These are phyloP conservation scores for Ceratina calcarata DNA, from an alignment of 1,140 invertebrate genomes.

Conservation along the genomic window DNA sequence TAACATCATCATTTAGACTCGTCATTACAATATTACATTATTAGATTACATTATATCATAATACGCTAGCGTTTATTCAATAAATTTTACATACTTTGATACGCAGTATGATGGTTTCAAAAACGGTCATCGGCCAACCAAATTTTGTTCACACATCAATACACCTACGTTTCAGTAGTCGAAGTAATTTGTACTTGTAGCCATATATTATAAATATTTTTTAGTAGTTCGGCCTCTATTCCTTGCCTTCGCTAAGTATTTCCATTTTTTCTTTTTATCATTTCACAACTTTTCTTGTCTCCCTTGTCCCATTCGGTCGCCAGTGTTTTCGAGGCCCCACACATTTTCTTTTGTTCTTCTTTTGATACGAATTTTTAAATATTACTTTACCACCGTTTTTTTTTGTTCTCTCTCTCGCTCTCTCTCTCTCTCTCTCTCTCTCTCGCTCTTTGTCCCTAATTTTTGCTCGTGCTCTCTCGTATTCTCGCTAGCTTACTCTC, in stretches of 20 bases:
- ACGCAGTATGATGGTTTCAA: conserved; percentile 81
- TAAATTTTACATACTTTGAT: conserved; percentile 82
- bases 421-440: conserved; percentile 55
- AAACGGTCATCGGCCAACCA: conserved; percentile 81
- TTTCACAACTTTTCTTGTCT: conserved; percentile 56
- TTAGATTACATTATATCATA: conserved; percentile 81
- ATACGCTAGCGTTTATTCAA: conserved; percentile 81
- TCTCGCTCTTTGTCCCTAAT: not conserved
- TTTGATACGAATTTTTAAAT: conserved; percentile 81
- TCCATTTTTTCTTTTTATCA: conserved; percentile 62
- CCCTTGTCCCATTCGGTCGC: conserved; percentile 69
- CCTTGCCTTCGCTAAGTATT: conserved; percentile 56
- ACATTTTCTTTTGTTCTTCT: conserved; percentile 75
- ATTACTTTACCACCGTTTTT: conserved; percentile 73
- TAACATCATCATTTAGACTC: conserved; percentile 81
- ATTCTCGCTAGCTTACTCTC: conserved; percentile 45
- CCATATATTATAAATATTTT: conserved; percentile 81
- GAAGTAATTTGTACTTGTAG: conserved; percentile 82
- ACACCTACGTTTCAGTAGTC: conserved; percentile 81
- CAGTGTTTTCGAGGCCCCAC: conserved; percentile 78
- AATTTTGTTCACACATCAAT: conserved; percentile 82
- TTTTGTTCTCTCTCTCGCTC: conserved; percentile 18
- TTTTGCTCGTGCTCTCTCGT: conserved; percentile 37
- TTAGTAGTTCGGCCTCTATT: conserved; percentile 78
- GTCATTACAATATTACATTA: conserved; percentile 82